Percentiles rank a stretch among this genome's conserved stretches.
Evolutionary conservation across 1,140 invertebrate species (phyloP).

Genomic region (Lepidurus packardi): DNA sequence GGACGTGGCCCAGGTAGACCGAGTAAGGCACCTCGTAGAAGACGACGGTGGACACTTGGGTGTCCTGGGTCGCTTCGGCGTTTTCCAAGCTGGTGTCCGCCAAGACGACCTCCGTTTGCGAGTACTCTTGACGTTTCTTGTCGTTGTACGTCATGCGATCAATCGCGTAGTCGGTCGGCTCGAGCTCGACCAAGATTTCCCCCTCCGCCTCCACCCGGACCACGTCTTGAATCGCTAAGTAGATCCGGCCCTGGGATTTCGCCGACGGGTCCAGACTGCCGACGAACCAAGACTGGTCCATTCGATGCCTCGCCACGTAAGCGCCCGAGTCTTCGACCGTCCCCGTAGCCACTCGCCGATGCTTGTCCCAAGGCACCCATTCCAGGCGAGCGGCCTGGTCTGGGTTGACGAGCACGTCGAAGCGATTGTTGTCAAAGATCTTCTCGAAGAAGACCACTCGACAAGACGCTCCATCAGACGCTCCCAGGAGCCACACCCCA

Average conservation of each 20-base stretch:
- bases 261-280: slow-evolving; percentile 27
- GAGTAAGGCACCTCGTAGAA: slow-evolving; percentile 61
- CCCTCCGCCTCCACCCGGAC: slow-evolving; percentile 44
- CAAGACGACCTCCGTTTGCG: slow-evolving; percentile 49
- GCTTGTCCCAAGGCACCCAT: slow-evolving; percentile 66
- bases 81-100: slow-evolving; percentile 59
- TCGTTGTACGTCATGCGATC: slow-evolving; percentile 57
- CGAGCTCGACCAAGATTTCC: slow-evolving; percentile 68
- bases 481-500: slow-evolving; percentile 63
- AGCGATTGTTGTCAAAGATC: slow-evolving; percentile 54
- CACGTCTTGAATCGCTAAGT: not conserved
- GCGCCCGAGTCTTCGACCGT: slow-evolving; percentile 53
- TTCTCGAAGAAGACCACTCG: slow-evolving; percentile 57
- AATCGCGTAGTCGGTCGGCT: slow-evolving; percentile 67
- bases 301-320: slow-evolving; percentile 27
- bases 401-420: slow-evolving; percentile 69
- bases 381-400: slow-evolving; percentile 64
- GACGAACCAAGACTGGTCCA: not conserved
- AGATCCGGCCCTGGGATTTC: slow-evolving; percentile 27
- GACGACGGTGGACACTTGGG: slow-evolving; percentile 55
- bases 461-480: slow-evolving; percentile 53
- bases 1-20: slow-evolving; percentile 68
- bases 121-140: slow-evolving; percentile 51
- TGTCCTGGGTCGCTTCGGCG: slow-evolving; percentile 45
- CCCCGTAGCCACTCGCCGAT: slow-evolving; percentile 54